Evolutionary conservation across 1,140 invertebrate genomes (phyloP).

Genomic region (Harpegnathos saltator): DNA sequence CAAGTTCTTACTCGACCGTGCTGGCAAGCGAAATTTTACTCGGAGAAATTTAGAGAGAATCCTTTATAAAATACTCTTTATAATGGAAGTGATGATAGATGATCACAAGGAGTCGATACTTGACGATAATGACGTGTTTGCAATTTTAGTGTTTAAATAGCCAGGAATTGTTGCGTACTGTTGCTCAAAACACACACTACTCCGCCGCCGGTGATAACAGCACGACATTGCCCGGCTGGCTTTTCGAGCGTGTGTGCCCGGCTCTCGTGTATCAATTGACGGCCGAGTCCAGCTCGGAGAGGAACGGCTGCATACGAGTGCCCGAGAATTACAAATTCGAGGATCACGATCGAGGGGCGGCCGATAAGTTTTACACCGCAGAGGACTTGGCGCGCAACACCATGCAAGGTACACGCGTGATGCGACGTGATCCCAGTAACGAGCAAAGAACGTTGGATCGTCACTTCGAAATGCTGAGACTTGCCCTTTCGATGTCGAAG

Average conservation of each 20-base stretch:
- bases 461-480: too few relatives aligned
- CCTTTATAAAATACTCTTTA: background rate
- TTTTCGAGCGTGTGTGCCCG: conserved; percentile 88
- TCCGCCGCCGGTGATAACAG: conserved; percentile 69
- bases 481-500: too few relatives aligned
- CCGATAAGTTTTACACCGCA: conserved; percentile 56
- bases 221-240: conserved; percentile 79
- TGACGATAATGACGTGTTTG: background rate
- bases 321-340: conserved; percentile 78
- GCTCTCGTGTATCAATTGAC: conserved; percentile 89
- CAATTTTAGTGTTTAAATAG: conserved; percentile 83
- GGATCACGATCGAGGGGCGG: conserved; percentile 4
- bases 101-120: background rate
- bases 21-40: too few relatives aligned
- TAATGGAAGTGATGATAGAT: background rate
- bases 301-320: conserved; percentile 86
- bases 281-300: conserved; percentile 85
- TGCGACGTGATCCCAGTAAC: too few relatives aligned
- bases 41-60: too few relatives aligned
- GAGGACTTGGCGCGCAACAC: conserved; percentile 77
- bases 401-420: conserved; percentile 77
- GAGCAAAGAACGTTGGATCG: too few relatives aligned
- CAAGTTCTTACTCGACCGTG: too few relatives aligned
- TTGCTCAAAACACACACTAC: conserved; percentile 76
- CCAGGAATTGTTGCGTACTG: conserved; percentile 80